Conservation (phyloP, 2,888 invertebrate genomes). For the Sisyra terminalis region DNA sequence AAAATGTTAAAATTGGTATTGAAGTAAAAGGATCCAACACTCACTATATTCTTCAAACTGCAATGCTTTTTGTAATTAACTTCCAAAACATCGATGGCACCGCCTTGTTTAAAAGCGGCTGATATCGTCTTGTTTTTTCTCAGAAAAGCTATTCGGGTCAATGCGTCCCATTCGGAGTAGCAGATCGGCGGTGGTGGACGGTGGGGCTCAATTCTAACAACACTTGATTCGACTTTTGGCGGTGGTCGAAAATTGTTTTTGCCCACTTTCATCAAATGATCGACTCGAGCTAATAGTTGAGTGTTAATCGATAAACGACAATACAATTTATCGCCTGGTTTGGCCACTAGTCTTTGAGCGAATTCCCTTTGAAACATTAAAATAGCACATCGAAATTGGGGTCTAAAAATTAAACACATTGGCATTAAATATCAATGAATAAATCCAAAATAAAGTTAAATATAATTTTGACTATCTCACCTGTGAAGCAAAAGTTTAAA, state of each 20-base stretch:
- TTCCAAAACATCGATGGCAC: constrained; percentile 68
- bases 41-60: constrained; percentile 67
- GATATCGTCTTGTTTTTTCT: constrained; percentile 93
- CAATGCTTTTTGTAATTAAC: constrained; percentile 84
- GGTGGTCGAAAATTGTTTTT: constrained; percentile 98
- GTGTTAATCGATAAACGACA: constrained; percentile 94
- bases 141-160: constrained; percentile 86
- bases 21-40: too few species aligned
- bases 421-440: background rate
- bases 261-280: constrained; percentile 92
- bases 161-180: constrained; percentile 96
- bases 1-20: background rate
- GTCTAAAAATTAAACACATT: constrained; percentile 21
- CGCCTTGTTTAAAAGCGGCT: constrained; percentile 74
- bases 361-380: constrained; percentile 99
- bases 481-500: constrained; percentile 82
- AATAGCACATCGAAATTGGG: constrained; percentile 82
- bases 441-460: constrained; percentile 4
- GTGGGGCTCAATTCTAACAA: constrained; percentile 91
- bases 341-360: constrained; percentile 89
- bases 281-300: constrained; percentile 86
- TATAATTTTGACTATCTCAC: constrained; percentile 18
- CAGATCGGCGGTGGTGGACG: constrained; percentile 94
- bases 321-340: constrained; percentile 93
- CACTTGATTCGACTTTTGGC: constrained; percentile 97